A percentile compares a stretch with the other conserved stretches of the same genome.
phyloP scores from a whole-genome alignment of 2,113 vertebrate species.

The Ancistrus triradiatus region DNA sequence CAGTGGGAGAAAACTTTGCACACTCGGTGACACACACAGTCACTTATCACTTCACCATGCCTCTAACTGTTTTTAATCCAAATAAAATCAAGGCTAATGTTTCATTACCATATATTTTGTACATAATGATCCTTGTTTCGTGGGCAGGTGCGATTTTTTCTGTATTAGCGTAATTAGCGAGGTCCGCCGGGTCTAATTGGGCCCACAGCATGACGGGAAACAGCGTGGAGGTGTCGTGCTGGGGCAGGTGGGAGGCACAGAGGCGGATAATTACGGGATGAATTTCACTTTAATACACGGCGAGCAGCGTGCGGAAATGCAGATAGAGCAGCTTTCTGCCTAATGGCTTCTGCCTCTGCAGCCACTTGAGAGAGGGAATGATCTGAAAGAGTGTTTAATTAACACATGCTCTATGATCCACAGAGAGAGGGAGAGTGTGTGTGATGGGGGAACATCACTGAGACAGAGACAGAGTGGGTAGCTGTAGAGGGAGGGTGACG shows the following conservation, averaged over 20 bases:
- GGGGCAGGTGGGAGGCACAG: conserved; percentile 82
- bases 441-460: conserved; percentile 10
- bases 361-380: conserved; percentile 87
- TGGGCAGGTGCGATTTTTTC: conserved; percentile 65
- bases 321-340: conserved; percentile 80
- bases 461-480: conserved; percentile 59
- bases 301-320: conserved; percentile 92
- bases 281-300: conserved; percentile 97
- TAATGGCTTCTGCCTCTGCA: conserved; percentile 77
- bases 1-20: too few species aligned
- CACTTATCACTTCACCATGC: conserved; percentile 67
- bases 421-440: conserved; percentile 45
- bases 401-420: conserved; percentile 81
- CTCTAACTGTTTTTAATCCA: conserved; percentile 77
- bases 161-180: conserved; percentile 76
- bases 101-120: conserved; percentile 75
- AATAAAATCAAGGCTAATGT: conserved; percentile 78
- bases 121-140: conserved; percentile 76
- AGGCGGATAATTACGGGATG: conserved; percentile 87
- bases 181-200: conserved; percentile 73
- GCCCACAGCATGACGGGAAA: conserved; percentile 72
- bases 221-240: conserved; percentile 68
- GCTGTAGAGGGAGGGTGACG: not conserved
- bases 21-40: conserved; percentile 32
- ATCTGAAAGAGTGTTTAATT: conserved; percentile 93